These are phyloP conservation scores for Apocheima hispidaria DNA, from an alignment of 2,888 invertebrate genomes.

Conservation along the genomic window DNA sequence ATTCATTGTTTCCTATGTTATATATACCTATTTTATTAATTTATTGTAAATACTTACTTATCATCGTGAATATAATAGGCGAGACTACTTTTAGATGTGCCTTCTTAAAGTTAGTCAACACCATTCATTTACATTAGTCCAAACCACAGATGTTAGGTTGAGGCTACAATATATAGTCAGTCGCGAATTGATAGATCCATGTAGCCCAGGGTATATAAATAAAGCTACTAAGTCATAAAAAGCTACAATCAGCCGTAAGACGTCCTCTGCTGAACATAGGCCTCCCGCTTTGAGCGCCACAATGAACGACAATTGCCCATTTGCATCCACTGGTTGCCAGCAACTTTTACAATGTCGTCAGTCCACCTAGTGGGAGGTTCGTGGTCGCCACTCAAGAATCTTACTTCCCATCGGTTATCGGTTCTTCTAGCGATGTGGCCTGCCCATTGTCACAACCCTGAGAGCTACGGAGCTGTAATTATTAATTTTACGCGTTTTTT, in stretches of 20 bases:
- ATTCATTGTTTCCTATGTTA: background rate
- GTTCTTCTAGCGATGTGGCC: no score
- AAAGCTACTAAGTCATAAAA: background rate
- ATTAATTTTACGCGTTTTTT: background rate
- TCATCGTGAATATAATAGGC: slow-evolving; percentile 45
- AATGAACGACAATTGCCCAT: no score
- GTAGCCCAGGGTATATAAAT: background rate
- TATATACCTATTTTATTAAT: background rate
- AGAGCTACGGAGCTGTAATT: no score
- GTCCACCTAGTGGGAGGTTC: no score
- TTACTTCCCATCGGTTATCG: no score
- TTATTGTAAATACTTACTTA: slow-evolving; percentile 45
- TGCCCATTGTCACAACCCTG: no score
- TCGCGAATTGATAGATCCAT: background rate
- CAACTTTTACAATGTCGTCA: no score
- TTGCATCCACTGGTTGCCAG: no score
- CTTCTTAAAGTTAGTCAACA: slow-evolving; percentile 70
- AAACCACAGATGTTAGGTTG: slow-evolving; percentile 33
- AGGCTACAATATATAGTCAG: background rate
- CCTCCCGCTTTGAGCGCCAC: no score
- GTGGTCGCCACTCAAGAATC: no score
- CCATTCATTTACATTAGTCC: slow-evolving; percentile 76
- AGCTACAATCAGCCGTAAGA: no score
- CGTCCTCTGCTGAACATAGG: no score
- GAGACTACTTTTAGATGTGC: slow-evolving; percentile 70